Percentiles rank a stretch among this genome's conserved stretches.
Conservation (phyloP, 2,888 invertebrate genomes). For the Teleiodes luculella region DNA sequence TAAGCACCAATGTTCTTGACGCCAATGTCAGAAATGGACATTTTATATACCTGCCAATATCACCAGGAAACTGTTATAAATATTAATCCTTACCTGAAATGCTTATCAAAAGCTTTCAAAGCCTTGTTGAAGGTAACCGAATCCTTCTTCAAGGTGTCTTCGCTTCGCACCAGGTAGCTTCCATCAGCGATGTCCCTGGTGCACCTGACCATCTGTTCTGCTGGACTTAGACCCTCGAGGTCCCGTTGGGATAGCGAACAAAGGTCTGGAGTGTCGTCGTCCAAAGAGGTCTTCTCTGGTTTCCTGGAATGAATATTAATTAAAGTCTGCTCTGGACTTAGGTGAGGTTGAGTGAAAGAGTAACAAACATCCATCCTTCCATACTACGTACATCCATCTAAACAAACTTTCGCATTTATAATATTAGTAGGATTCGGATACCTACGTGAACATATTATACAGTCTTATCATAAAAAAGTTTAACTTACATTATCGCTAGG, state of each 20-base stretch:
- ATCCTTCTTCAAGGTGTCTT: constrained; percentile 52
- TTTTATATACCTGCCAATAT: neutral
- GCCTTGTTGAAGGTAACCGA: constrained; percentile 54
- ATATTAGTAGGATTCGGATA: too few relatives aligned
- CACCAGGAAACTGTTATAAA: neutral
- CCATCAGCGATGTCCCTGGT: constrained; percentile 53
- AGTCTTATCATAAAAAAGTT: too few relatives aligned
- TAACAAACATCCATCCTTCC: too few relatives aligned
- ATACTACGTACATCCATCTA: too few relatives aligned
- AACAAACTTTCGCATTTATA: too few relatives aligned
- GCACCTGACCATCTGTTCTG: constrained; percentile 55
- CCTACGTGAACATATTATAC: too few relatives aligned
- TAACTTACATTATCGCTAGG: too few relatives aligned
- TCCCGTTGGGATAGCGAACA: constrained; percentile 55
- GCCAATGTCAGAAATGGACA: too few relatives aligned
- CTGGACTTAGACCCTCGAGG: constrained; percentile 48
- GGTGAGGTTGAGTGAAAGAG: too few relatives aligned
- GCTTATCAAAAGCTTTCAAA: constrained; percentile 57
- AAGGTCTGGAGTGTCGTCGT: constrained; percentile 52
- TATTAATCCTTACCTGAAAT: constrained; percentile 49
- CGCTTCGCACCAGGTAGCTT: constrained; percentile 57
- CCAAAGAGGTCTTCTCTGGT: constrained; percentile 58
- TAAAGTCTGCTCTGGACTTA: too few relatives aligned
- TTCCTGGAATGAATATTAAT: constrained; percentile 45
- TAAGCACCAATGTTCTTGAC: too few relatives aligned